A percentile compares a stretch with the other conserved stretches of the same genome.
phyloP scores from a whole-genome alignment of 2,888 invertebrate genomes.

The Stenchaetothrips biformis region DNA sequence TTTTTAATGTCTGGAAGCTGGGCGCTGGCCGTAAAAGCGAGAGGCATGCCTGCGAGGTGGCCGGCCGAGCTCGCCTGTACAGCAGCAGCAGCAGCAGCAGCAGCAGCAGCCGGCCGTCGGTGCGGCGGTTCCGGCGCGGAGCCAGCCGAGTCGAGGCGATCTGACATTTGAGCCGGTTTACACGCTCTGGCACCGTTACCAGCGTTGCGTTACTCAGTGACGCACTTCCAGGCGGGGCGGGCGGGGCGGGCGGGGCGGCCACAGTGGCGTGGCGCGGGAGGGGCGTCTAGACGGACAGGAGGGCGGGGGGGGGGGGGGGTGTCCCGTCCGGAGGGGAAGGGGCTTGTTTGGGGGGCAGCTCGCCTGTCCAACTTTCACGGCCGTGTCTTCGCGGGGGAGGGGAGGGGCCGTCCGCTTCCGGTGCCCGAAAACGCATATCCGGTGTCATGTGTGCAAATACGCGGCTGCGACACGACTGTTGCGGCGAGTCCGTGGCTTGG shows the following conservation, averaged over 20 bases:
- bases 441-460: background rate
- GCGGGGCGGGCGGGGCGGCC: background rate
- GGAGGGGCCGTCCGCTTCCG: slow-evolving; percentile 3
- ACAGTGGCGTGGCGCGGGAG: background rate
- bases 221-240: slow-evolving; percentile 3
- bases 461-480: too few species aligned
- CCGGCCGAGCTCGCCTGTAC: too few species aligned
- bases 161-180: background rate
- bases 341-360: background rate
- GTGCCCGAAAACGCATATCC: slow-evolving; percentile 4
- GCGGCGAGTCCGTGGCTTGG: too few species aligned
- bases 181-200: slow-evolving; percentile 9
- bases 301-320: background rate
- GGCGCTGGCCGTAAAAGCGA: too few species aligned
- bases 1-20: too few species aligned
- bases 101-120: too few species aligned
- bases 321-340: background rate
- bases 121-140: too few species aligned
- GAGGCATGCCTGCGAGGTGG: too few species aligned
- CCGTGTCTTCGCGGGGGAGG: background rate
- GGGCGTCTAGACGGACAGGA: slow-evolving; percentile 1
- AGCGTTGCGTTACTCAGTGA: background rate
- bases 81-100: too few species aligned
- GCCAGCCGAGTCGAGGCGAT: background rate
- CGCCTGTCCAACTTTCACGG: slow-evolving; percentile 14